Evolutionary conservation across 1,140 invertebrate genomes (phyloP).

Genomic region (Leptinotarsa lineolata): DNA sequence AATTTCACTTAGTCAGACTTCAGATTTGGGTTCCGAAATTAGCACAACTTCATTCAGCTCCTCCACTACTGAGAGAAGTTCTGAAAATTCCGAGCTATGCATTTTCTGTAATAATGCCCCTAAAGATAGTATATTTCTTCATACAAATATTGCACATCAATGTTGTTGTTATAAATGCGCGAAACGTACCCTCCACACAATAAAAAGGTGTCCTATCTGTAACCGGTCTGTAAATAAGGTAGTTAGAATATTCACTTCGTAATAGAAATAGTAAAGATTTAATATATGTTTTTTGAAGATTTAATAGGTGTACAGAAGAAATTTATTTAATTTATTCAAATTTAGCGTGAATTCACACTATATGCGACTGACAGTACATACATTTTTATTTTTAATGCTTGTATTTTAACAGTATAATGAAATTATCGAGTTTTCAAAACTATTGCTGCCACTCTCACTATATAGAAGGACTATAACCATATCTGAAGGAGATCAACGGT

Average conservation of each 20-base stretch:
- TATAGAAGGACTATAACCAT: no score
- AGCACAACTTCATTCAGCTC: conserved; percentile 24
- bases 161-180: conserved; percentile 73
- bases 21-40: conserved; percentile 29
- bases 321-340: conserved; percentile 37
- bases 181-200: conserved; percentile 64
- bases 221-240: conserved; percentile 69
- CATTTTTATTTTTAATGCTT: not conserved
- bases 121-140: conserved; percentile 69
- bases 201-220: conserved; percentile 68
- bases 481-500: no score
- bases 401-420: not conserved
- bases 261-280: conserved; percentile 18
- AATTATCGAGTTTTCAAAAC: no score
- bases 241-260: conserved; percentile 59
- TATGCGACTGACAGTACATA: not conserved
- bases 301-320: conserved; percentile 43
- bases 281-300: conserved; percentile 15
- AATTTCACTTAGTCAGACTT: conserved; percentile 18
- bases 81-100: conserved; percentile 57
- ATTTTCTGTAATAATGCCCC: conserved; percentile 64
- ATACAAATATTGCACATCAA: conserved; percentile 66
- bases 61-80: conserved; percentile 7
- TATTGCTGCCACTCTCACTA: no score
- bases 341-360: not conserved